These are phyloP conservation scores for Leptopterna dolabrata DNA, from an alignment of 2,888 invertebrate genomes.

Conservation along the genomic window DNA sequence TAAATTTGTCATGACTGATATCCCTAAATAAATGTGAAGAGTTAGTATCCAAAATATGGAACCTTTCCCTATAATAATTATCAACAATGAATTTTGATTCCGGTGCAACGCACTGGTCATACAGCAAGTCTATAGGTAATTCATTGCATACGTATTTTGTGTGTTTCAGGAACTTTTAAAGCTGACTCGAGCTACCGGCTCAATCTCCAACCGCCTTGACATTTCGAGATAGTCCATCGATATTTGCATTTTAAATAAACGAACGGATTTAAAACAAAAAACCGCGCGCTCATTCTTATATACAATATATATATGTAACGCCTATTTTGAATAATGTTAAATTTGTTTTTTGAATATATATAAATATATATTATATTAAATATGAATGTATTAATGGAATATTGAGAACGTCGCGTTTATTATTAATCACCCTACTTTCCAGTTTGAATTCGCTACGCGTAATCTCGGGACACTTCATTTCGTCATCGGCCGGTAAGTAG, in stretches of 20 bases:
- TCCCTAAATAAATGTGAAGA: too few species aligned
- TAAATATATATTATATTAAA: not conserved
- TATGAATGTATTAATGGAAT: not conserved
- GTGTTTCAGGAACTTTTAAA: not conserved
- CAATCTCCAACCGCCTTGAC: not conserved
- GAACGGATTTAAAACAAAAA: not conserved
- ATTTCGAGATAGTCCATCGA: not conserved
- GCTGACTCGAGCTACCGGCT: not conserved
- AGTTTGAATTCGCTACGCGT: too few species aligned
- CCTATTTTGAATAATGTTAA: slow-evolving; percentile 11
- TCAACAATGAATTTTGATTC: too few species aligned
- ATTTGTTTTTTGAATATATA: too few species aligned
- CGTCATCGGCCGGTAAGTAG: too few species aligned
- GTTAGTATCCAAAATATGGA: too few species aligned
- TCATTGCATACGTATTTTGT: not conserved
- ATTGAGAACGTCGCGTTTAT: not conserved
- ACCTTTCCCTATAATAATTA: too few species aligned
- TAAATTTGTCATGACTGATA: too few species aligned
- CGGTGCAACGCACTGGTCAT: too few species aligned
- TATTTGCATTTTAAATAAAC: not conserved
- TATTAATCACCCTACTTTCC: too few species aligned
- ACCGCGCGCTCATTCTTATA: not conserved
- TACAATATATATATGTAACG: not conserved
- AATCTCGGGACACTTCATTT: too few species aligned
- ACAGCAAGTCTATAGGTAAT: too few species aligned